A percentile compares a stretch with the other conserved stretches of the same genome.
Conservation (phyloP, 2,888 invertebrate genomes). For the Rhingia campestris region DNA sequence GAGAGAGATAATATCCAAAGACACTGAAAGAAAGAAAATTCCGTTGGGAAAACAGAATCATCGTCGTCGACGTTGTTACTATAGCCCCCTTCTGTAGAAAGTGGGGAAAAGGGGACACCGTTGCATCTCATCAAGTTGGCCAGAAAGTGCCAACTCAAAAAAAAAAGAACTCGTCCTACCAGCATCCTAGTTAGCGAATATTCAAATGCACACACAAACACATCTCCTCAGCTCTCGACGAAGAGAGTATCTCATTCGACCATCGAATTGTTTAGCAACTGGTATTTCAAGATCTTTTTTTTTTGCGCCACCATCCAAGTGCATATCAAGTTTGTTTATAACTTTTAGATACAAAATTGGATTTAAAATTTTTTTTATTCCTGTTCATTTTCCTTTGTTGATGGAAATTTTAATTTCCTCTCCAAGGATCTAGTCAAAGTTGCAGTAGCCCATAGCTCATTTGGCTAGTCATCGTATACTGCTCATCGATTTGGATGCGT, state of each 20-base stretch:
- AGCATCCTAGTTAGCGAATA: slow-evolving; percentile 64
- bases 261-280: slow-evolving; percentile 66
- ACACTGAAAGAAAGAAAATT: slow-evolving; percentile 54
- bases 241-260: slow-evolving; percentile 64
- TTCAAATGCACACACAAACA: slow-evolving; percentile 54
- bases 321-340: slow-evolving; percentile 42
- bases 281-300: slow-evolving; percentile 61
- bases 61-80: slow-evolving; percentile 1
- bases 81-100: slow-evolving; percentile 33
- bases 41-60: slow-evolving; percentile 43
- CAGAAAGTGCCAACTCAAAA: slow-evolving; percentile 41
- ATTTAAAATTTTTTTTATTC: slow-evolving; percentile 10
- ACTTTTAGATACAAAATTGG: slow-evolving; percentile 13
- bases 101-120: slow-evolving; percentile 65
- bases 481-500: slow-evolving; percentile 33
- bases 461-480: slow-evolving; percentile 3
- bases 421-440: slow-evolving; percentile 13
- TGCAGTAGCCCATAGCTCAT: slow-evolving; percentile 2
- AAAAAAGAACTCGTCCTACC: slow-evolving; percentile 56
- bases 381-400: background rate
- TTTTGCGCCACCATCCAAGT: slow-evolving; percentile 25
- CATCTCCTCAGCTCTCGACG: slow-evolving; percentile 6
- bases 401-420: slow-evolving; percentile 50
- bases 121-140: slow-evolving; percentile 50
- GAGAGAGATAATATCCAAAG: slow-evolving; percentile 31